phyloP scores from a whole-genome alignment of 2,888 invertebrate genomes.

The Drosophila cracens region DNA sequence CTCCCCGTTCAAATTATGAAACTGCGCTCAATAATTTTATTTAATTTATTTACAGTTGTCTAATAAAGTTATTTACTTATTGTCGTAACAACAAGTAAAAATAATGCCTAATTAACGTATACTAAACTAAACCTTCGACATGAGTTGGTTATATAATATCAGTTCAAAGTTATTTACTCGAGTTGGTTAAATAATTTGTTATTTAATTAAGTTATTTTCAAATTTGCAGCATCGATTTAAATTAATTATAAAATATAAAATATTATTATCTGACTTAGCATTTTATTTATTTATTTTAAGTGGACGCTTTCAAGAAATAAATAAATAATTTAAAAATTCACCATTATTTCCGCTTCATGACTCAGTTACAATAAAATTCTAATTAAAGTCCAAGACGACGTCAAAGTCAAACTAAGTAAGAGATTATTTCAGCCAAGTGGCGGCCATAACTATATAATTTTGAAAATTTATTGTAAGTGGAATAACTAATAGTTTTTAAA shows the following conservation, averaged over 20 bases:
- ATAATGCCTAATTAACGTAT: too few species aligned
- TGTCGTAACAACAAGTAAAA: not conserved
- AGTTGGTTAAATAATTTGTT: too few species aligned
- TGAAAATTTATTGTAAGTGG: too few species aligned
- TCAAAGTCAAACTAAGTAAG: not conserved
- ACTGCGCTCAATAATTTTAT: not conserved
- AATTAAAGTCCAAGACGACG: not conserved
- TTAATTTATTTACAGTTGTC: not conserved
- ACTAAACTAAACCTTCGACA: not conserved
- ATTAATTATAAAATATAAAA: not conserved
- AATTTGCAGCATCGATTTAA: not conserved
- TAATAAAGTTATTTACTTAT: not conserved
- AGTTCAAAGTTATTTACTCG: not conserved
- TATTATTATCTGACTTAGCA: not conserved
- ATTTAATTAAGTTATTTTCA: too few species aligned
- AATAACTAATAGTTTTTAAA: not conserved
- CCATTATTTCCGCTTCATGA: not conserved
- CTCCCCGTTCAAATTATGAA: not conserved
- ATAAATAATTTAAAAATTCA: too few species aligned
- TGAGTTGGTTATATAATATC: not conserved
- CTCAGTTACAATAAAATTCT: not conserved
- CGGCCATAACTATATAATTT: too few species aligned
- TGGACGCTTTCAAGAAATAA: not conserved
- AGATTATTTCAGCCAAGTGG: not conserved
- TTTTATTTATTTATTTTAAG: not conserved